Conservation (phyloP, 2,797 vertebrate genomes). For the Channa striata region DNA sequence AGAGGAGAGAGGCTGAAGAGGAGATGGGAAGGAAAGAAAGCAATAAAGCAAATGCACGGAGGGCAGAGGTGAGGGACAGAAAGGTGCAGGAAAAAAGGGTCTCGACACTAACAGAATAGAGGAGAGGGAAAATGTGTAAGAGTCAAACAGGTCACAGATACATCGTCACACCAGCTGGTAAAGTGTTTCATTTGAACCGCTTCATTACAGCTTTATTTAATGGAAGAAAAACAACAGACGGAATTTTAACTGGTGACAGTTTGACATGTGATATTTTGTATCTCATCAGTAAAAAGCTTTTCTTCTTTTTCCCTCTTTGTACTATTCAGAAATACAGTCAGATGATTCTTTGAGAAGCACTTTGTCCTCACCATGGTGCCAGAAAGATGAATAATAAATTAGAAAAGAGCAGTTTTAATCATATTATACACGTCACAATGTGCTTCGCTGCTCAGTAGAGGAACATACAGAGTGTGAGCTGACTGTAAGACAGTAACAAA, state of each 20-base stretch:
- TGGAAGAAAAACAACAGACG: background rate
- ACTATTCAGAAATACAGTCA: conserved; percentile 32
- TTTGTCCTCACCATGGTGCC: conserved; percentile 18
- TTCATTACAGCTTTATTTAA: conserved; percentile 13
- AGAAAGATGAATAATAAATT: conserved; percentile 37
- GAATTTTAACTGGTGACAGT: background rate
- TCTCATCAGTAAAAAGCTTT: background rate
- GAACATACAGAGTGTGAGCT: background rate
- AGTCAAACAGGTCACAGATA: conserved; percentile 43
- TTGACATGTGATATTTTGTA: background rate
- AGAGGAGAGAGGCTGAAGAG: conserved; percentile 16
- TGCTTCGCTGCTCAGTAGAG: conserved; percentile 43
- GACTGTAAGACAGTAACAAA: background rate
- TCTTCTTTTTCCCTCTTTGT: conserved; percentile 10
- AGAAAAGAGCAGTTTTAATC: conserved; percentile 18
- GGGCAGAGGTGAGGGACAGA: conserved; percentile 56
- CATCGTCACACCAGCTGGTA: conserved; percentile 46
- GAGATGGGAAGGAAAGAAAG: conserved; percentile 45
- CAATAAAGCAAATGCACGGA: conserved; percentile 68
- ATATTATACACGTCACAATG: background rate
- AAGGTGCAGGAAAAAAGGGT: conserved; percentile 1
- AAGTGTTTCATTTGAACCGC: conserved; percentile 50
- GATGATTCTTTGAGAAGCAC: conserved; percentile 10
- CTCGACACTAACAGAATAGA: conserved; percentile 9
- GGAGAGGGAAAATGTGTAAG: conserved; percentile 36